phyloP scores from a whole-genome alignment of 2,113 vertebrate genomes.

The Leptosomus discolor region DNA sequence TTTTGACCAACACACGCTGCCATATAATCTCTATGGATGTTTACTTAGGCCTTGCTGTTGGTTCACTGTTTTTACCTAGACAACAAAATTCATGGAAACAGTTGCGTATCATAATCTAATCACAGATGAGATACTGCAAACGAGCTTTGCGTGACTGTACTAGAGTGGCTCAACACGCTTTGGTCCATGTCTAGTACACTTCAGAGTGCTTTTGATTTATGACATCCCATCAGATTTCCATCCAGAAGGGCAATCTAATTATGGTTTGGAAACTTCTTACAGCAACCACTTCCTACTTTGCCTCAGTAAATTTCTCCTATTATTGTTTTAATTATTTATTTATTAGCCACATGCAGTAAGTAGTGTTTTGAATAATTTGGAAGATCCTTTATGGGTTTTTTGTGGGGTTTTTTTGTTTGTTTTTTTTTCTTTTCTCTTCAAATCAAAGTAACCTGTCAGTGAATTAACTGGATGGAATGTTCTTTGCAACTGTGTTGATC shows the following conservation, averaged over 20 bases:
- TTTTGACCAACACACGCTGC: background rate
- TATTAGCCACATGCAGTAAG: background rate
- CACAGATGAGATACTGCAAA: conserved; percentile 22
- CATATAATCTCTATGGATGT: background rate
- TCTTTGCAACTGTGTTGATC: background rate
- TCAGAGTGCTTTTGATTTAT: background rate
- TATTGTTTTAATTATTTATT: background rate
- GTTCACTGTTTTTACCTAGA: background rate
- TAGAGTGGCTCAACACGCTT: conserved; percentile 23
- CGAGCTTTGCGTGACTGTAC: background rate
- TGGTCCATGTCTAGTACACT: background rate
- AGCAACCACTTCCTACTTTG: background rate
- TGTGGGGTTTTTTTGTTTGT: background rate
- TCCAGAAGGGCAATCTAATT: background rate
- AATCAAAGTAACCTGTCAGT: background rate
- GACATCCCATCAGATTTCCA: background rate
- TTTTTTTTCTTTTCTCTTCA: background rate
- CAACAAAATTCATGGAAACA: background rate
- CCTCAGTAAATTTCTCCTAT: background rate
- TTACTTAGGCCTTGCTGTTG: background rate
- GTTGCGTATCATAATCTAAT: background rate
- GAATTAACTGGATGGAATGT: background rate
- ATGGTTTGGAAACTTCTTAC: background rate
- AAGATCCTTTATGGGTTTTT: background rate
- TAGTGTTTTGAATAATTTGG: background rate